These are phyloP conservation scores for Gerris lacustris DNA, from an alignment of 2,888 invertebrate species.

Conservation along the genomic window DNA sequence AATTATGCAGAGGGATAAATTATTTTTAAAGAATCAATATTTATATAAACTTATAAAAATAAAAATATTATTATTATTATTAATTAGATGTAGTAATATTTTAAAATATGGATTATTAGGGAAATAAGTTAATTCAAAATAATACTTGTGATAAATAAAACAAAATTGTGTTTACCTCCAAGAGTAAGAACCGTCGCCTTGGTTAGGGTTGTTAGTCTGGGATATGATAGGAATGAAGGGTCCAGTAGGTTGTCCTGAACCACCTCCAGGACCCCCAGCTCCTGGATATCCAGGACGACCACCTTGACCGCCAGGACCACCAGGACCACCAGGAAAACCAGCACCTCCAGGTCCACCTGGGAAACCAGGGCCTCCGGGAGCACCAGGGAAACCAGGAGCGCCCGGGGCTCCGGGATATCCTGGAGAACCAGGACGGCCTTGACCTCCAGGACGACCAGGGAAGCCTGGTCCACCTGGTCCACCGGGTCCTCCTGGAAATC, in stretches of 20 bases:
- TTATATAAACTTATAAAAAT: not conserved
- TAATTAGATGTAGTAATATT: too few relatives aligned
- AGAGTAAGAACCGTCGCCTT: constrained; percentile 47
- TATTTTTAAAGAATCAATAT: not conserved
- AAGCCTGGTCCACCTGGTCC: constrained; percentile 8
- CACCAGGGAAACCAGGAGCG: constrained; percentile 13
- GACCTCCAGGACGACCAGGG: constrained; percentile 9
- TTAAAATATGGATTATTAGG: too few relatives aligned
- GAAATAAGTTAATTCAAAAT: too few relatives aligned
- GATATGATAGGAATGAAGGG: constrained; percentile 46
- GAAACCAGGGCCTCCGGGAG: constrained; percentile 22
- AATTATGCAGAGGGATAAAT: constrained; percentile 7
- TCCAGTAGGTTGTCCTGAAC: constrained; percentile 28
- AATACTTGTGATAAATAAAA: too few relatives aligned
- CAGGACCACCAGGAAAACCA: not conserved
- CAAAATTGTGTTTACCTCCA: constrained; percentile 41
- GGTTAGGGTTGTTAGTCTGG: constrained; percentile 48
- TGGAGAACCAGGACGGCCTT: constrained; percentile 15
- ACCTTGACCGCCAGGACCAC: constrained; percentile 13
- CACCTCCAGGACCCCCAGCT: constrained; percentile 31
- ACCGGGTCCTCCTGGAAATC: constrained; percentile 16
- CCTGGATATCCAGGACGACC: constrained; percentile 32
- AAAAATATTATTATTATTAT: not conserved
- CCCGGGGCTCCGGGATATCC: constrained; percentile 11
- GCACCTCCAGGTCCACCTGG: constrained; percentile 14